Conservation (phyloP, 2,113 vertebrate species). For the Emydura subglobosa region DNA sequence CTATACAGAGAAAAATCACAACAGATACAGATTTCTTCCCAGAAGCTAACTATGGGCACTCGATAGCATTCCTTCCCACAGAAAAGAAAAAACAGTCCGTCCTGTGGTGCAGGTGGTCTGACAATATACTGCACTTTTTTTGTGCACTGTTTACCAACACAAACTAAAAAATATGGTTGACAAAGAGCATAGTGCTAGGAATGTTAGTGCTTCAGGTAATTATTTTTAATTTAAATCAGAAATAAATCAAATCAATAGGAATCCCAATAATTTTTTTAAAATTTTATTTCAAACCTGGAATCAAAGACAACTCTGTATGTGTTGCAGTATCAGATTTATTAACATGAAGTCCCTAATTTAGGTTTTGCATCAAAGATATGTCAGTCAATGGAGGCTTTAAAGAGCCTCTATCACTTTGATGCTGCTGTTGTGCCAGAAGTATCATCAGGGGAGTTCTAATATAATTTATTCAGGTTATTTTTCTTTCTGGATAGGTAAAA, state of each 20-base stretch:
- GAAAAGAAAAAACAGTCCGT: not conserved
- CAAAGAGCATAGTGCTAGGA: not conserved
- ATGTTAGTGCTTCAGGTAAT: accelerated
- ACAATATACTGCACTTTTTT: accelerated
- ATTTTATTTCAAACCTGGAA: not conserved
- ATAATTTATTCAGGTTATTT: constrained; percentile 26
- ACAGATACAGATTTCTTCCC: constrained; percentile 67
- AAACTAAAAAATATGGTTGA: not conserved
- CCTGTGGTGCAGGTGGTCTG: constrained; percentile 29
- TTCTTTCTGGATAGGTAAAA: not conserved
- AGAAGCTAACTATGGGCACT: constrained; percentile 32
- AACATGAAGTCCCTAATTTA: not conserved
- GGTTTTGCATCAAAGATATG: constrained; percentile 3
- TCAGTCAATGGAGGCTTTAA: not conserved
- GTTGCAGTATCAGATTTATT: not conserved
- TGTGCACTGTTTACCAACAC: not conserved
- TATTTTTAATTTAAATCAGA: not conserved
- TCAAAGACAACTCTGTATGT: not conserved
- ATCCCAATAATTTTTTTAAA: not conserved
- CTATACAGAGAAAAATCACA: constrained; percentile 35
- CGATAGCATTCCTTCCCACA: constrained; percentile 25
- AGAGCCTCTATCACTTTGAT: not conserved
- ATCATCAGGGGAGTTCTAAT: not conserved
- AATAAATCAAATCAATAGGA: not conserved
- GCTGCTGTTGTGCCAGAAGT: constrained; percentile 10